A percentile compares a stretch with the other conserved stretches of the same genome.
Conservation (phyloP, 2,888 invertebrate species). For the Euplagia quadripunctaria region DNA sequence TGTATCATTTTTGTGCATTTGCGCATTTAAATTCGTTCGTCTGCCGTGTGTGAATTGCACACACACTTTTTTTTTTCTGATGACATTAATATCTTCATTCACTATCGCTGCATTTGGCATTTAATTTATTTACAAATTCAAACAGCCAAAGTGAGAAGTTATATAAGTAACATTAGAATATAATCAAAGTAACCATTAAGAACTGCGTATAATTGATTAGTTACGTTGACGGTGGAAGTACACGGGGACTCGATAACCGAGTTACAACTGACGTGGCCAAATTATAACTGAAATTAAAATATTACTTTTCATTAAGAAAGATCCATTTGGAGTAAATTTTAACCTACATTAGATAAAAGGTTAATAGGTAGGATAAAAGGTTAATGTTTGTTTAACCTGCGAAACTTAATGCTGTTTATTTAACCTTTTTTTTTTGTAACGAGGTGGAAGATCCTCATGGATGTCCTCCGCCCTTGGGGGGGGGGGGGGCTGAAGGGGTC, state of each 20-base stretch:
- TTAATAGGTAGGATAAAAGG: background rate
- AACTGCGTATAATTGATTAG: constrained; percentile 37
- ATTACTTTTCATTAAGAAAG: background rate
- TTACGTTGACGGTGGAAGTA: constrained; percentile 10
- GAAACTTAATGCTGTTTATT: no score
- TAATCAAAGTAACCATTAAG: constrained; percentile 33
- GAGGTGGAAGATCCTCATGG: no score
- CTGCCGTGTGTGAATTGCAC: no score
- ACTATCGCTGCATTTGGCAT: background rate
- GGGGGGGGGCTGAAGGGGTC: no score
- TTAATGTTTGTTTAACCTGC: no score
- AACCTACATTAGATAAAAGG: background rate
- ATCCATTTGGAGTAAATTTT: background rate
- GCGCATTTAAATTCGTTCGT: no score
- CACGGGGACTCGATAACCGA: constrained; percentile 11
- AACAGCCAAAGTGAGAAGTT: constrained; percentile 1
- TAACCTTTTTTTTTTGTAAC: no score
- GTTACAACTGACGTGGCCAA: constrained; percentile 20
- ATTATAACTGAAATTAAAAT: background rate
- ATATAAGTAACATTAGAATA: constrained; percentile 16
- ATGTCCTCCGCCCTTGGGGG: no score
- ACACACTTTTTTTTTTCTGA: background rate
- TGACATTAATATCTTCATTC: background rate
- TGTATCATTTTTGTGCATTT: no score
- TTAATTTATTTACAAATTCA: background rate